phyloP scores from a whole-genome alignment of 2,888 invertebrate genomes.

The Neria commutata region DNA sequence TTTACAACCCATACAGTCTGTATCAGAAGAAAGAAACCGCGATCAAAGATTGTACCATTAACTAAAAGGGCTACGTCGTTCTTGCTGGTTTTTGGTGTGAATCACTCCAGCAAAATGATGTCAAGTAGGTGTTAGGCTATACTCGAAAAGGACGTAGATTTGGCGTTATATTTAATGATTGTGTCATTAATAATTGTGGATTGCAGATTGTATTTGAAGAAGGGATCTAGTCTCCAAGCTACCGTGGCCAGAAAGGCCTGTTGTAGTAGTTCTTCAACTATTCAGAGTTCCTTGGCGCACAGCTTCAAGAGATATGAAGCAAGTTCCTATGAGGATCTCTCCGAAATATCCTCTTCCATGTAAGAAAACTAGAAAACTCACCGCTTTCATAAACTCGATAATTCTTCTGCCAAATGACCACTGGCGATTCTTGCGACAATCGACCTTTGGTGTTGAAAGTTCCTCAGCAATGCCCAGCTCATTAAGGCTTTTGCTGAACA shows the following conservation, averaged over 20 bases:
- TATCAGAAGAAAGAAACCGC: neutral
- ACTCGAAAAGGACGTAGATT: too few relatives aligned
- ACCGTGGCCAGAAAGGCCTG: neutral
- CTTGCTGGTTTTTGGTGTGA: too few relatives aligned
- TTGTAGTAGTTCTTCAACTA: neutral
- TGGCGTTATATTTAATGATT: too few relatives aligned
- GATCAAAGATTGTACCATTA: too few relatives aligned
- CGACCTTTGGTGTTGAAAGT: slow-evolving; percentile 46
- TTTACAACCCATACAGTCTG: too few relatives aligned
- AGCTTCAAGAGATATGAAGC: neutral
- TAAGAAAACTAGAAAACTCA: slow-evolving; percentile 50
- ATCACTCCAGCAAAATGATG: too few relatives aligned
- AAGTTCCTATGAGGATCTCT: too few relatives aligned
- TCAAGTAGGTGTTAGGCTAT: too few relatives aligned
- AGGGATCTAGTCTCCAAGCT: too few relatives aligned
- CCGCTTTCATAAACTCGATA: slow-evolving; percentile 71
- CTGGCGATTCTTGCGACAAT: slow-evolving; percentile 60
- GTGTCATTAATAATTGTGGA: too few relatives aligned
- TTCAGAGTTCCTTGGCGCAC: neutral
- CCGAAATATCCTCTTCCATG: neutral
- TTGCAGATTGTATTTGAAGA: too few relatives aligned
- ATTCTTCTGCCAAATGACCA: slow-evolving; percentile 71
- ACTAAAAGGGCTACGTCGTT: too few relatives aligned
- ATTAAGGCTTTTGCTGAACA: slow-evolving; percentile 67
- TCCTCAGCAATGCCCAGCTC: slow-evolving; percentile 57